phyloP scores from a whole-genome alignment of 2,113 vertebrate genomes.

The Megatriorchis doriae region DNA sequence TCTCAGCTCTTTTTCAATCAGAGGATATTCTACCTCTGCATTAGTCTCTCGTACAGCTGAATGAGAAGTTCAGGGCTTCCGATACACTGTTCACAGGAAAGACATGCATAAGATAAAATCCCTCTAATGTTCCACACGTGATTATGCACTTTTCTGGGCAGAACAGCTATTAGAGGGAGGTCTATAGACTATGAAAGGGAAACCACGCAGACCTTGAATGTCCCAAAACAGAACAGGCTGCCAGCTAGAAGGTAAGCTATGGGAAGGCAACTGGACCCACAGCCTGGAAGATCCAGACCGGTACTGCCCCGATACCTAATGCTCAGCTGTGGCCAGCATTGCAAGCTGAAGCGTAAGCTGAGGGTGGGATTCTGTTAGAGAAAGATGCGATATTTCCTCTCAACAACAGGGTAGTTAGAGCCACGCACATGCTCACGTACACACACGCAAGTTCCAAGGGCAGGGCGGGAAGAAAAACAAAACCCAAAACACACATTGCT shows the following conservation, averaged over 20 bases:
- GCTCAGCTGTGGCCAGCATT: background rate
- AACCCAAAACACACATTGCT: background rate
- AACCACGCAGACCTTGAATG: background rate
- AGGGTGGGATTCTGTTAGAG: background rate
- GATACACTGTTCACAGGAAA: constrained; percentile 59
- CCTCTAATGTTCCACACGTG: background rate
- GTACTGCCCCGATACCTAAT: too few relatives aligned
- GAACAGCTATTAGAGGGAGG: background rate
- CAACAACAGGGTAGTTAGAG: background rate
- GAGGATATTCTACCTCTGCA: constrained; percentile 75
- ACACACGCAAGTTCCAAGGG: background rate
- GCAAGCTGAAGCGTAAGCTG: background rate
- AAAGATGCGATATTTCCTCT: background rate
- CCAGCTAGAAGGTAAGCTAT: background rate
- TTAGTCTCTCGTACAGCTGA: constrained; percentile 78
- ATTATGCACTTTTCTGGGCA: background rate
- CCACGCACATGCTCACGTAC: background rate
- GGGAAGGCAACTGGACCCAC: background rate
- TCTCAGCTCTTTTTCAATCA: constrained; percentile 70
- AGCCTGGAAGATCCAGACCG: background rate
- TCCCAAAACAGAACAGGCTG: background rate
- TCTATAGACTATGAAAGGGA: background rate
- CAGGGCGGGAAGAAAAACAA: background rate
- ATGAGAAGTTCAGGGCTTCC: constrained; percentile 75
- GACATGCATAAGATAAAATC: background rate